Base-by-base conservation (phyloP, 2,888 invertebrate genomes). In the Torymus tubicola region DNA sequence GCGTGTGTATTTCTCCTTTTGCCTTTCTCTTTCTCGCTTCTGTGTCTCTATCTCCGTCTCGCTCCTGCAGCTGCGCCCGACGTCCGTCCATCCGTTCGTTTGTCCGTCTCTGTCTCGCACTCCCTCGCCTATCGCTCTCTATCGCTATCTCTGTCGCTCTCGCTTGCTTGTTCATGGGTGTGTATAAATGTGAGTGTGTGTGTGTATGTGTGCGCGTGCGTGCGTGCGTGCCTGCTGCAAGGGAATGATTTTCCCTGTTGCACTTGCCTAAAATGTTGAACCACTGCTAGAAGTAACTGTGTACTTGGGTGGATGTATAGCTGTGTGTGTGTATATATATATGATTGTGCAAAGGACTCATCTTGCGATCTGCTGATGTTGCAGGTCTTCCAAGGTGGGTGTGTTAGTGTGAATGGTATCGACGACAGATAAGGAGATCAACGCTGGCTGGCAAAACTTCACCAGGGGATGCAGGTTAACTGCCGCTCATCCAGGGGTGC, bases 401-500 rank as follows among this genome's bases (percentile, higher is more conserved):
- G 57, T 79, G 55, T 14, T 5, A 8, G 8, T 42, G 42, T 8
- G 42, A 8, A 42, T 5, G 8, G 42, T 42, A 42, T 8, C 42
- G 8, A 31, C 31, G 31, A 31, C 5, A 31, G 31, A 5, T 8
- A 50, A 60, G 31, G 58, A 58, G 18, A 65, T 55, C 53, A 14
- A 50, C 61, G 3, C 69, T 57, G 42, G 31, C 31, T 52, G 42
- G 42, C 42, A 42, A 42, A 42, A 53, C 64, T 55, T 70, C 60
- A 53, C 70, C 72, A 68, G 78, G 81, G 81, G 75, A 81, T 81
- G 81, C 68, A 18, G 78, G 21, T 75, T 75, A 53, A 81, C 52
- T 63, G 63, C 75, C 55, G 24, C 21, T 71, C 11, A 53, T 55
- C 14, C 65, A 72, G 74, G 70, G 71, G 67, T 52, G 18, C 57